These are phyloP conservation scores for Amiota minor DNA, from an alignment of 2,888 invertebrate genomes.

Conservation along the genomic window DNA sequence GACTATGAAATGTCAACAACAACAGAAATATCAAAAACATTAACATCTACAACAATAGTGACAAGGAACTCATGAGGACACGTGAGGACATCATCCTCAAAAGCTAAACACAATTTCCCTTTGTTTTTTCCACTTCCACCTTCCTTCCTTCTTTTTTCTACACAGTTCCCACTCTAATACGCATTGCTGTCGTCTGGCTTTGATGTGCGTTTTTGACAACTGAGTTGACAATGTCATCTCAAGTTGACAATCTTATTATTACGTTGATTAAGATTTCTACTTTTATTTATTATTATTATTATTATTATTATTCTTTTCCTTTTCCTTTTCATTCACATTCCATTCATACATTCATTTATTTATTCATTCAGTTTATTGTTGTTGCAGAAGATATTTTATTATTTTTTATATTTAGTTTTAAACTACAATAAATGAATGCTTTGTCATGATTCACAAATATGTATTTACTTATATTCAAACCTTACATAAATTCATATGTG, in stretches of 20 bases:
- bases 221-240: slow-evolving; percentile 73
- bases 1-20: slow-evolving; percentile 24
- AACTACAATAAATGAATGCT: too few species aligned
- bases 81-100: slow-evolving; percentile 30
- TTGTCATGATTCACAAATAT: slow-evolving; percentile 1
- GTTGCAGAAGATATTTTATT: not conserved
- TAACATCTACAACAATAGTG: slow-evolving; percentile 40
- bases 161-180: not conserved
- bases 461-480: not conserved
- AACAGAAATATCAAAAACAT: slow-evolving; percentile 48
- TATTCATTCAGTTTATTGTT: not conserved
- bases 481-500: too few species aligned
- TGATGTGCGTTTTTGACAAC: slow-evolving; percentile 72
- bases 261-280: slow-evolving; percentile 27
- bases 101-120: slow-evolving; percentile 15
- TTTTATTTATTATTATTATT: slow-evolving; percentile 15
- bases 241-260: slow-evolving; percentile 71
- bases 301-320: not conserved
- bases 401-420: too few species aligned
- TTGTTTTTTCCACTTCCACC: not conserved
- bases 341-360: not conserved
- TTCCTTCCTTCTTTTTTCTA: not conserved
- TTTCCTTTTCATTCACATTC: slow-evolving; percentile 5
- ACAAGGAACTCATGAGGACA: slow-evolving; percentile 40
- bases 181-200: slow-evolving; percentile 65